Percentiles rank a stretch among this genome's conserved stretches.
phyloP scores from a whole-genome alignment of 2,888 invertebrate genomes.

The Spodoptera littoralis region DNA sequence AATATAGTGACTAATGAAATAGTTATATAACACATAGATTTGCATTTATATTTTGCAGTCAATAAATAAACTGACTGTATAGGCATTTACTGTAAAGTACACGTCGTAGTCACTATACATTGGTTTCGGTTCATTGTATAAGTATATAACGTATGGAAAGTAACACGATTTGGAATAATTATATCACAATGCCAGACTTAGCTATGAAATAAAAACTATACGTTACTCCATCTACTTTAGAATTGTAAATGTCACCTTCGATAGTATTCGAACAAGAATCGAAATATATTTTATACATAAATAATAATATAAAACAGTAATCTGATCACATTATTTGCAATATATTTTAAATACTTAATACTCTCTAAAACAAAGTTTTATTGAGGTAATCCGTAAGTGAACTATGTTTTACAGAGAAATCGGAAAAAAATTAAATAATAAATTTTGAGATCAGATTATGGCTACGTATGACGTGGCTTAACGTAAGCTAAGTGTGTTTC shows the following conservation, averaged over 20 bases:
- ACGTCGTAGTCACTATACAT: conserved; percentile 54
- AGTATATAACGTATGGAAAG: conserved; percentile 41
- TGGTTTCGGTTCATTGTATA: conserved; percentile 57
- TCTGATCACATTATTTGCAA: conserved; percentile 33
- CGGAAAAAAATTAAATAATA: conserved; percentile 15
- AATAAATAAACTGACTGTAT: conserved; percentile 52
- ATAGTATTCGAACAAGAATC: conserved; percentile 30
- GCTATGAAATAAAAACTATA: conserved; percentile 51
- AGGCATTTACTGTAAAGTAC: conserved; percentile 54
- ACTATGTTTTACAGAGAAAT: conserved; percentile 40
- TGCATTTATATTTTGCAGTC: conserved; percentile 59
- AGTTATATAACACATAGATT: conserved; percentile 59
- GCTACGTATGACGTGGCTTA: conserved; percentile 19
- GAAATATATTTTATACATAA: conserved; percentile 34
- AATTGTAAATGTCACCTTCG: conserved; percentile 47
- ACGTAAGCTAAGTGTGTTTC: conserved; percentile 32
- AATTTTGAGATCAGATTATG: conserved; percentile 35
- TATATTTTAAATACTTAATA: conserved; percentile 41
- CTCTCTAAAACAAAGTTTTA: conserved; percentile 45
- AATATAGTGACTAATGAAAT: conserved; percentile 60
- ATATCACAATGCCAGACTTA: conserved; percentile 60
- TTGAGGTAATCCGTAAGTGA: conserved; percentile 33
- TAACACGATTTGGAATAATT: conserved; percentile 51
- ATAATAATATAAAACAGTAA: conserved; percentile 21
- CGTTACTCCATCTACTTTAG: conserved; percentile 47